Conservation (phyloP, 1,140 invertebrate species). For the Lutraria rhynchaena region DNA sequence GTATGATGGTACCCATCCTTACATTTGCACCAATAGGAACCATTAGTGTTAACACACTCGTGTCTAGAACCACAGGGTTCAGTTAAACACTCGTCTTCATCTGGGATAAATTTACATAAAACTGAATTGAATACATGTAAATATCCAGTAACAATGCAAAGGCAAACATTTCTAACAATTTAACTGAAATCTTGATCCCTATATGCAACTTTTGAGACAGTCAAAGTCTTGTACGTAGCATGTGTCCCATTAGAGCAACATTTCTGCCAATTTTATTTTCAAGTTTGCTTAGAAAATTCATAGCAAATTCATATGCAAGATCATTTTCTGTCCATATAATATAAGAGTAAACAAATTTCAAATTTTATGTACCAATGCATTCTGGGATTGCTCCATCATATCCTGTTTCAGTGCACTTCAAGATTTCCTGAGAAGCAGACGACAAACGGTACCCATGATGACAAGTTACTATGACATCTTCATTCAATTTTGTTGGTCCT, state of each 20-base stretch:
- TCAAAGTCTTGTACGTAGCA: too few relatives aligned
- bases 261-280: too few relatives aligned
- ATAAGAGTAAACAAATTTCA: too few relatives aligned
- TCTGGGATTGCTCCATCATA: slow-evolving; percentile 61
- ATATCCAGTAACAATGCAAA: too few relatives aligned
- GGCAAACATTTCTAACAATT: background rate
- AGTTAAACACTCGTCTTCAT: slow-evolving; percentile 43
- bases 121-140: too few relatives aligned
- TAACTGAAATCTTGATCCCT: too few relatives aligned
- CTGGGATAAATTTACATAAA: background rate
- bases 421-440: background rate
- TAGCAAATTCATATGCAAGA: too few relatives aligned
- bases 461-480: slow-evolving; percentile 65
- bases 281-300: too few relatives aligned
- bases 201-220: too few relatives aligned
- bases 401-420: slow-evolving; percentile 63
- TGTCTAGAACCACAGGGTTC: slow-evolving; percentile 16
- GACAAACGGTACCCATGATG: slow-evolving; percentile 64
- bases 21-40: slow-evolving; percentile 52
- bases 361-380: slow-evolving; percentile 70
- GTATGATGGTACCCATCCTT: slow-evolving; percentile 39
- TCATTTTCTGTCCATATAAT: too few relatives aligned
- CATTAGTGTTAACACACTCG: slow-evolving; percentile 40
- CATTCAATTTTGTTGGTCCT: slow-evolving; percentile 54
- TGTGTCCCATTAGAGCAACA: too few relatives aligned